A percentile compares a stretch with the other conserved stretches of the same genome.
Conservation (phyloP, 1,140 invertebrate species). For the Lordiphosa mommai region DNA sequence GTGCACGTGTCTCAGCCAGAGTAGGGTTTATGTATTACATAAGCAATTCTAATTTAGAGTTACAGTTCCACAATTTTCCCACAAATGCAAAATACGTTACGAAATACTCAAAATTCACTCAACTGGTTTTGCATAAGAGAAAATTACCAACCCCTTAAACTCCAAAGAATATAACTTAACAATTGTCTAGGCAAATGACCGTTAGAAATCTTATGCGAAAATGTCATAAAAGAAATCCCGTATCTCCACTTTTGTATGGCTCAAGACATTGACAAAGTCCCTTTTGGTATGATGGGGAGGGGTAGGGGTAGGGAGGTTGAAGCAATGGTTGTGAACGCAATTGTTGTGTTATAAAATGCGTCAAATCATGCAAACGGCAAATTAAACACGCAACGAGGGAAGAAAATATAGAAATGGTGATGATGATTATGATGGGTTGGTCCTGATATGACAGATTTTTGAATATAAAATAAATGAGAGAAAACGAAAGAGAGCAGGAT, state of each 20-base stretch:
- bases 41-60: too few relatives aligned
- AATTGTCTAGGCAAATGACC: conserved; percentile 35
- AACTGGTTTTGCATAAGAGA: neutral
- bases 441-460: neutral
- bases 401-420: neutral
- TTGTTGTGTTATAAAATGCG: conserved; percentile 29
- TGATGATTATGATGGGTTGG: conserved; percentile 9
- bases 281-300: conserved; percentile 2
- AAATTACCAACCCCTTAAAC: conserved; percentile 26
- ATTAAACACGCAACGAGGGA: conserved; percentile 32
- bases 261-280: conserved; percentile 10
- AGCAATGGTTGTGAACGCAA: conserved; percentile 2
- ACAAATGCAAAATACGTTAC: conserved; percentile 7
- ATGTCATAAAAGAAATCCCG: conserved; percentile 25
- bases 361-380: conserved; percentile 31
- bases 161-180: conserved; percentile 3
- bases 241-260: conserved; percentile 14
- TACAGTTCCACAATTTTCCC: neutral
- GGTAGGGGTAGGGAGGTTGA: neutral
- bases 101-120: neutral
- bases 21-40: too few relatives aligned
- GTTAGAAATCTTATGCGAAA: conserved; percentile 35
- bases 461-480: too few relatives aligned
- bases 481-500: too few relatives aligned
- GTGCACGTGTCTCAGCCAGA: too few relatives aligned